These are phyloP conservation scores for Coregonus ussuriensis DNA, from an alignment of 2,797 vertebrate species.

Conservation along the genomic window DNA sequence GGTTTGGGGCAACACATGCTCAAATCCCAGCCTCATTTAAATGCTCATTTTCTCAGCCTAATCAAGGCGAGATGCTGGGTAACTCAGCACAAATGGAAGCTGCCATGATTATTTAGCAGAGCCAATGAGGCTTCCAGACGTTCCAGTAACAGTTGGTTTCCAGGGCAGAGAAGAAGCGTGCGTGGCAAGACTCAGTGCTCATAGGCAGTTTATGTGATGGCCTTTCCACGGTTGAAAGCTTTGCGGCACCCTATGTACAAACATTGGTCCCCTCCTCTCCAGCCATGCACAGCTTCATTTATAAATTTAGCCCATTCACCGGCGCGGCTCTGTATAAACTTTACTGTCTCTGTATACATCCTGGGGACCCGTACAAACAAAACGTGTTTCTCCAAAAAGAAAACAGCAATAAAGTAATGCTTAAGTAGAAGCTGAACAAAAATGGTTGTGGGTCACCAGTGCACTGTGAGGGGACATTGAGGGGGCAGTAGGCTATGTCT, in stretches of 20 bases:
- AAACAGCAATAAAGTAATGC: constrained; percentile 36
- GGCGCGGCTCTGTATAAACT: constrained; percentile 30
- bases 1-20: not conserved
- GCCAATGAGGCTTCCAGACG: not conserved
- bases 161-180: not conserved
- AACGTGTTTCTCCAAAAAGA: constrained; percentile 33
- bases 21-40: constrained; percentile 1
- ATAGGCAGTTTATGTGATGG: constrained; percentile 17
- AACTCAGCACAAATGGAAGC: not conserved
- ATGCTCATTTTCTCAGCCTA: constrained; percentile 15
- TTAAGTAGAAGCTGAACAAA: constrained; percentile 20
- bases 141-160: not conserved
- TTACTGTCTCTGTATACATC: constrained; percentile 47
- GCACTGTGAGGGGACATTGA: not conserved
- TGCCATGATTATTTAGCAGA: not conserved
- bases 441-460: not conserved
- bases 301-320: not conserved
- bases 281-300: constrained; percentile 17
- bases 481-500: not conserved
- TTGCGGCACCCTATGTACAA: constrained; percentile 17
- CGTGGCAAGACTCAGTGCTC: too few relatives aligned
- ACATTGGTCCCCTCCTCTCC: constrained; percentile 12
- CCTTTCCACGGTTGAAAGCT: not conserved
- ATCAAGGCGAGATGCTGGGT: not conserved
- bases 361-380: constrained; percentile 36